phyloP scores from a whole-genome alignment of 2,797 vertebrate species.

The Melanotaenia maccullochi region DNA sequence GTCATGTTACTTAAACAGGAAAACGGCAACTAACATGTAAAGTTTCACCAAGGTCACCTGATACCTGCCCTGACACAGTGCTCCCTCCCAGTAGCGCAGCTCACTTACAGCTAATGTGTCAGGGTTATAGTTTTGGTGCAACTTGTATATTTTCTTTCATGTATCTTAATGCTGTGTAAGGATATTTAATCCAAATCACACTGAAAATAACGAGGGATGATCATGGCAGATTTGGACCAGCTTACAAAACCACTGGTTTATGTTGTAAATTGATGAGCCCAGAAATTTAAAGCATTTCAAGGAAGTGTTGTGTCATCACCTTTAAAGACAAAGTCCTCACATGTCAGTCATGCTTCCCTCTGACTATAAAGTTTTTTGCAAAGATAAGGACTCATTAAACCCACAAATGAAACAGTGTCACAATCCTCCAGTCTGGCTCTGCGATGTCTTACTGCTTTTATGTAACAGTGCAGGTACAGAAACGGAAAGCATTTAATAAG shows the following conservation, averaged over 20 bases:
- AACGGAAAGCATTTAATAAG: not conserved
- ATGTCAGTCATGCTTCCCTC: slow-evolving; percentile 61
- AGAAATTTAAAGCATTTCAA: slow-evolving; percentile 8
- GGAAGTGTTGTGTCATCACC: slow-evolving; percentile 45
- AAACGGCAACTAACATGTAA: slow-evolving; percentile 32
- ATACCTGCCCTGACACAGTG: slow-evolving; percentile 11
- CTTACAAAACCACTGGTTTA: not conserved
- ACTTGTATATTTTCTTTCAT: slow-evolving; percentile 18
- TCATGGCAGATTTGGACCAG: not conserved
- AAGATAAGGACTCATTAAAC: slow-evolving; percentile 38
- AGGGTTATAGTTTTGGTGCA: slow-evolving; percentile 14
- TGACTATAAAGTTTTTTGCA: slow-evolving; percentile 10
- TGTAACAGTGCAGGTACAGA: not conserved
- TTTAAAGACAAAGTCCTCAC: slow-evolving; percentile 54
- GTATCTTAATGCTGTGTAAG: not conserved
- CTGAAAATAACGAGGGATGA: not conserved
- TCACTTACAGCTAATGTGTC: not conserved
- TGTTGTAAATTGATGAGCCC: slow-evolving; percentile 10
- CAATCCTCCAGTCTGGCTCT: not conserved
- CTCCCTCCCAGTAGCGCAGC: slow-evolving; percentile 2
- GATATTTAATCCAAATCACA: not conserved
- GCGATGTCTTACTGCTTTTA: not conserved
- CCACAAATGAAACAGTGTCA: not conserved
- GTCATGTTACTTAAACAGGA: slow-evolving; percentile 25
- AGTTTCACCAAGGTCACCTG: slow-evolving; percentile 61